Conservation (phyloP, 2,113 vertebrate genomes). For the Clarias batrachus region DNA sequence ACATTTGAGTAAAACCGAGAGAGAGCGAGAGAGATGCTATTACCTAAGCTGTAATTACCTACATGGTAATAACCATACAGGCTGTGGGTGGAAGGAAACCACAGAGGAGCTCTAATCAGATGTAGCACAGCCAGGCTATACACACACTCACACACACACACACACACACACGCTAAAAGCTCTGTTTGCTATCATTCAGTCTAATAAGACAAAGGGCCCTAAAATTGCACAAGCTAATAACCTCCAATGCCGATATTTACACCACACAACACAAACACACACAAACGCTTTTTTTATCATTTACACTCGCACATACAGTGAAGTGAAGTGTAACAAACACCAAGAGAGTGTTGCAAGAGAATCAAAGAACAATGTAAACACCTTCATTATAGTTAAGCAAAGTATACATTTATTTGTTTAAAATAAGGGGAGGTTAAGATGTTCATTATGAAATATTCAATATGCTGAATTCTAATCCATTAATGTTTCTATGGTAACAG, state of each 20-base stretch:
- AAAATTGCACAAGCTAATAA: constrained; percentile 15
- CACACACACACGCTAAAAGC: constrained; percentile 10
- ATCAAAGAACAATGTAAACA: too few relatives aligned
- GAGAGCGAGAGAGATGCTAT: constrained; percentile 13
- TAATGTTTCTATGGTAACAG: not conserved
- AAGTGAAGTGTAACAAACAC: not conserved
- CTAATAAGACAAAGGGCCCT: constrained; percentile 27
- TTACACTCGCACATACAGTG: not conserved
- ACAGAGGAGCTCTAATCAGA: constrained; percentile 52
- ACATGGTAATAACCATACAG: constrained; percentile 40
- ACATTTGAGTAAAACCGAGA: constrained; percentile 17
- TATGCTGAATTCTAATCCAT: not conserved
- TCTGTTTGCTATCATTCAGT: constrained; percentile 26
- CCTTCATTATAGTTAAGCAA: not conserved
- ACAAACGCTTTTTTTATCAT: not conserved
- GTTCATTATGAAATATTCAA: not conserved
- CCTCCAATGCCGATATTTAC: constrained; percentile 13
- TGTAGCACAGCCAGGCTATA: not conserved
- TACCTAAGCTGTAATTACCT: constrained; percentile 45
- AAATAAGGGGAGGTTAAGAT: not conserved
- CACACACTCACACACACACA: constrained; percentile 29
- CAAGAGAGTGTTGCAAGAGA: not conserved
- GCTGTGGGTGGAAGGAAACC: constrained; percentile 42
- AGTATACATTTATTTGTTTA: not conserved
- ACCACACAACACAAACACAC: constrained; percentile 7